Evolutionary conservation across 2,888 invertebrate species (phyloP).

Genomic region (Drosophila bunnanda): DNA sequence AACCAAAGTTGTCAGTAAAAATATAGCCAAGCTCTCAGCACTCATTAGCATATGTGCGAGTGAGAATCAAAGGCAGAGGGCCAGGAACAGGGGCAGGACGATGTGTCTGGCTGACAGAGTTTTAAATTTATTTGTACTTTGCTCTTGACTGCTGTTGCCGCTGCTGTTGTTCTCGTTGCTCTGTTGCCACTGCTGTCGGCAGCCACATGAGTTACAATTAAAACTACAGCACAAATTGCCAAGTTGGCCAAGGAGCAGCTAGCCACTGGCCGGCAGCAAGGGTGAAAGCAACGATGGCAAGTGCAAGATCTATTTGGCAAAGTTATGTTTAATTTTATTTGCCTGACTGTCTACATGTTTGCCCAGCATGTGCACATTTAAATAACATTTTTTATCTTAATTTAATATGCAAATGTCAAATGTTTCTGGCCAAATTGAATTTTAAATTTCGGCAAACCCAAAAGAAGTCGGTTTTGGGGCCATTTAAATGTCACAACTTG

Average conservation of each 20-base stretch:
- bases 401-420: constrained; percentile 76
- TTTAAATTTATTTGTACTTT: constrained; percentile 59
- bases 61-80: not conserved
- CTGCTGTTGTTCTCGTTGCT: constrained; percentile 15
- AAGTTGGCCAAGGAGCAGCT: constrained; percentile 46
- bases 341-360: constrained; percentile 39
- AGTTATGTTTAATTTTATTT: constrained; percentile 68
- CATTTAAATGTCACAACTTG: constrained; percentile 25
- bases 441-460: constrained; percentile 51
- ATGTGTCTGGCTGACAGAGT: constrained; percentile 45
- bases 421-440: constrained; percentile 60
- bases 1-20: not conserved
- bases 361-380: constrained; percentile 45
- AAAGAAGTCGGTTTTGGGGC: constrained; percentile 35
- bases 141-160: constrained; percentile 39
- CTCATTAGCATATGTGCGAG: constrained; percentile 12
- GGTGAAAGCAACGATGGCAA: constrained; percentile 33
- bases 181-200: constrained; percentile 30
- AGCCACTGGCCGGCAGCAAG: constrained; percentile 26
- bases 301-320: constrained; percentile 47
- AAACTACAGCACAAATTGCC: constrained; percentile 65
- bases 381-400: constrained; percentile 64
- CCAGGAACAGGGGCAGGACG: not conserved
- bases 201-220: constrained; percentile 72
- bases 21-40: constrained; percentile 15